A percentile compares a stretch with the other conserved stretches of the same genome.
These are phyloP conservation scores for Mustela lutreola DNA, from an alignment of 2,113 vertebrate genomes.

Conservation along the genomic window DNA sequence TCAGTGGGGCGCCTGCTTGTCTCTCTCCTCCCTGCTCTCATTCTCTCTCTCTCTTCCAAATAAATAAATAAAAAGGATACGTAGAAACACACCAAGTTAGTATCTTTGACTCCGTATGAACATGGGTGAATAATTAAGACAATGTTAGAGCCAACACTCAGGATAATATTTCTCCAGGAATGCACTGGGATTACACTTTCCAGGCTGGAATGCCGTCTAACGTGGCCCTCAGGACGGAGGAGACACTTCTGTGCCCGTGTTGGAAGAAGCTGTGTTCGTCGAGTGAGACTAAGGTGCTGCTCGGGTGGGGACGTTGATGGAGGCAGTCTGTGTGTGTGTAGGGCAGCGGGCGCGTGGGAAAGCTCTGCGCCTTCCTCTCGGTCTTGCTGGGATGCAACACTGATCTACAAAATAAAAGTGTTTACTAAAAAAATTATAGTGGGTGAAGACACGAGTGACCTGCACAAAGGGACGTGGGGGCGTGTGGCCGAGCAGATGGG, in stretches of 20 bases:
- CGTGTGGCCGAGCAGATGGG: background rate
- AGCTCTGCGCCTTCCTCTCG: background rate
- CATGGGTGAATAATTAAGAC: background rate
- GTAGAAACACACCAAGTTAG: background rate
- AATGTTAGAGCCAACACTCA: background rate
- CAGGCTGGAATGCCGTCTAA: background rate
- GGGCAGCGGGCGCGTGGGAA: background rate
- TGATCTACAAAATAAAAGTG: background rate
- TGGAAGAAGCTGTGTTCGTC: background rate
- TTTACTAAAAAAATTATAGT: background rate
- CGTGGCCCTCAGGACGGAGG: background rate
- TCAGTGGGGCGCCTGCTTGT: too few relatives aligned
- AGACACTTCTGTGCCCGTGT: background rate
- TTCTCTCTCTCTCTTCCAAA: too few relatives aligned
- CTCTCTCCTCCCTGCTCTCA: too few relatives aligned
- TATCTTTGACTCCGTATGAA: background rate
- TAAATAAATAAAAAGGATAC: background rate
- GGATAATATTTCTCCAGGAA: background rate
- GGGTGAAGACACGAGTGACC: background rate
- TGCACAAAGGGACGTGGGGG: accelerated
- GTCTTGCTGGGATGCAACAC: background rate
- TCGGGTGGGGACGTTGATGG: too few relatives aligned
- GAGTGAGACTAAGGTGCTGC: too few relatives aligned
- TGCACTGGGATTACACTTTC: background rate
- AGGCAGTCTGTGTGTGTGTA: background rate